Evolutionary conservation across 2,113 vertebrate species (phyloP).

Genomic region (Lampris megalopsis): DNA sequence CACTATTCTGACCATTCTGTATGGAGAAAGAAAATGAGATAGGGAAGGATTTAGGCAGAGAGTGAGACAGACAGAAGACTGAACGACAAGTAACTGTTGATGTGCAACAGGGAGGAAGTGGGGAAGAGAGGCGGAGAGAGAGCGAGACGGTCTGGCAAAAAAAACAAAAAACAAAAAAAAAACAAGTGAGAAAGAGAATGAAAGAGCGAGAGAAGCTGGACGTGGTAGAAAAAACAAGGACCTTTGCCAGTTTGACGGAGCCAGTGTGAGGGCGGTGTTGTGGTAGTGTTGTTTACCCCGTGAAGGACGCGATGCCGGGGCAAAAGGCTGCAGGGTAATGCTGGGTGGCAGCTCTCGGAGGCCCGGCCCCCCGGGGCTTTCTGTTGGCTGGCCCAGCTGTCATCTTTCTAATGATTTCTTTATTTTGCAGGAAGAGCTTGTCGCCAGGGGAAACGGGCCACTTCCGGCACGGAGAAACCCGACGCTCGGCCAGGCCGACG

Average conservation of each 20-base stretch:
- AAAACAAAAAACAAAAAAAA: constrained; percentile 67
- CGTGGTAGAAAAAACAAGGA: neutral
- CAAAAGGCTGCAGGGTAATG: constrained; percentile 68
- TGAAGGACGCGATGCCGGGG: constrained; percentile 57
- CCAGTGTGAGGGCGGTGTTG: neutral
- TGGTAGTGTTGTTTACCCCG: constrained; percentile 62
- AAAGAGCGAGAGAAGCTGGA: constrained; percentile 22
- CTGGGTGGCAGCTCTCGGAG: constrained; percentile 78
- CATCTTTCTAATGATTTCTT: constrained; percentile 88
- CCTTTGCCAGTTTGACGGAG: constrained; percentile 7
- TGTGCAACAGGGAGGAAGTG: neutral
- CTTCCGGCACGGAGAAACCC: constrained; percentile 84
- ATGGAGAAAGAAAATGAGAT: constrained; percentile 25
- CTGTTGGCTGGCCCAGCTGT: constrained; percentile 77
- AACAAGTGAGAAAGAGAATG: constrained; percentile 44
- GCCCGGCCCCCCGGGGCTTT: constrained; percentile 62
- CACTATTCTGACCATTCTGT: no score
- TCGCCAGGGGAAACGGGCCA: constrained; percentile 83
- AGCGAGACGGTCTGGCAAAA: neutral
- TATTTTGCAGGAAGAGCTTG: constrained; percentile 88
- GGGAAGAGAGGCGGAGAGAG: constrained; percentile 13
- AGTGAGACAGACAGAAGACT: constrained; percentile 42
- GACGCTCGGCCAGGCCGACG: constrained; percentile 69
- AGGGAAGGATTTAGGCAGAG: constrained; percentile 27
- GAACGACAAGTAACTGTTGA: neutral